Evolutionary conservation across 2,113 vertebrate species (phyloP).

Genomic region (Scophthalmus maximus): DNA sequence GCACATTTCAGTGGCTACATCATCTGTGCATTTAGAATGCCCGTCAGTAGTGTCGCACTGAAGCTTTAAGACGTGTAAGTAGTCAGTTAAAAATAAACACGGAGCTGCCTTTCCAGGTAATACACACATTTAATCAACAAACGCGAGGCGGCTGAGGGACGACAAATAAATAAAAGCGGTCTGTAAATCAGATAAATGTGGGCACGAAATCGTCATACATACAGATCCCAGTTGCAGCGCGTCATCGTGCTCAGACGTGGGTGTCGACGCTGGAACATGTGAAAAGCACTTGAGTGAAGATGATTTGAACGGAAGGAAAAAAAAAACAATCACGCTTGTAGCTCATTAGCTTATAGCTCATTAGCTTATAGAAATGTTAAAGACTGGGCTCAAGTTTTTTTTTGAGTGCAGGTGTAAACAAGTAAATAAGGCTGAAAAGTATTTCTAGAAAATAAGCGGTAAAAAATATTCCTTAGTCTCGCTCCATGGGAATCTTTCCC

Average conservation of each 20-base stretch:
- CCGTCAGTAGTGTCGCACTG: constrained; percentile 78
- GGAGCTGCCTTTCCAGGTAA: constrained; percentile 73
- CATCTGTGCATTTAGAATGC: constrained; percentile 77
- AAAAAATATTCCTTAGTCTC: constrained; percentile 71
- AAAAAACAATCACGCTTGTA: constrained; percentile 36
- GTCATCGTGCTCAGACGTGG: constrained; percentile 28
- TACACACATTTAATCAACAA: constrained; percentile 19
- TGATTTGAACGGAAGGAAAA: not conserved
- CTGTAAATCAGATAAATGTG: constrained; percentile 71
- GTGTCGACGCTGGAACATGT: constrained; percentile 38
- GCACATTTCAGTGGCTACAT: constrained; percentile 69
- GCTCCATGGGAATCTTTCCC: constrained; percentile 52
- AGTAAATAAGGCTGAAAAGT: constrained; percentile 73
- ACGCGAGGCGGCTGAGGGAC: not conserved
- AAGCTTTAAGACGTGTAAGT: constrained; percentile 42
- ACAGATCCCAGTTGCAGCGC: constrained; percentile 61
- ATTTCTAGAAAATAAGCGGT: constrained; percentile 68
- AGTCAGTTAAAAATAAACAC: constrained; percentile 40
- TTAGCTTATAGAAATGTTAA: constrained; percentile 71
- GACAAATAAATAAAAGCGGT: constrained; percentile 51
- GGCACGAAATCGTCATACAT: constrained; percentile 70
- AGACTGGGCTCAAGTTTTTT: constrained; percentile 62
- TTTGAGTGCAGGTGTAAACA: constrained; percentile 76
- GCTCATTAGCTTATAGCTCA: constrained; percentile 59
- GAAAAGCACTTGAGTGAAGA: constrained; percentile 62